These are phyloP conservation scores for Chiroxiphia lanceolata DNA, from an alignment of 2,797 vertebrate species.

Conservation along the genomic window DNA sequence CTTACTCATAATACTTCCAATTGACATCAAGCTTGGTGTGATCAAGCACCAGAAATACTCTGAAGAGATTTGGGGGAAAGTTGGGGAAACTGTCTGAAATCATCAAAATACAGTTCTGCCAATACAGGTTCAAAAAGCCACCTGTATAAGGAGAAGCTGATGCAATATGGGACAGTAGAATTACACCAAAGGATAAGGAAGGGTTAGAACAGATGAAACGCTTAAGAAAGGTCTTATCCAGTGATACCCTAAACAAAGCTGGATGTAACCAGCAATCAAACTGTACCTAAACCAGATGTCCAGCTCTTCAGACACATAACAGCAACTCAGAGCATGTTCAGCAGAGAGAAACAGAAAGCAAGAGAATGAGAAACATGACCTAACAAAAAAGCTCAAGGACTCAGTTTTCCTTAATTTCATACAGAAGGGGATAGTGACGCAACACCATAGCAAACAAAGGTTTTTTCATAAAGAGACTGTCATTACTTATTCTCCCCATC, in stretches of 20 bases:
- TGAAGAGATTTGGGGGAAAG: background rate
- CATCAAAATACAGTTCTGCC: background rate
- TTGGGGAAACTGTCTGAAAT: background rate
- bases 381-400: background rate
- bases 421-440: background rate
- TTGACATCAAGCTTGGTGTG: background rate
- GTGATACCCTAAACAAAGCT: background rate
- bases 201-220: background rate
- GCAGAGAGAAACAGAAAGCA: background rate
- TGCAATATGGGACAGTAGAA: background rate
- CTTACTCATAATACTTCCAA: background rate
- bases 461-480: background rate
- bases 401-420: background rate
- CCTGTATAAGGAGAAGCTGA: background rate
- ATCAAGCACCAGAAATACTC: background rate
- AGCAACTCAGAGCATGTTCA: background rate
- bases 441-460: background rate
- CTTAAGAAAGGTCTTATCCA: background rate
- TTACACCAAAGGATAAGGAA: background rate
- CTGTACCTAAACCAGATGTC: background rate
- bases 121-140: background rate
- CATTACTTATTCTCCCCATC: background rate
- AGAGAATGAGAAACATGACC: background rate
- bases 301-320: background rate
- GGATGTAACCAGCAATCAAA: background rate